Conservation (phyloP, 2,888 invertebrate species). For the Pristionchus entomophagus region DNA sequence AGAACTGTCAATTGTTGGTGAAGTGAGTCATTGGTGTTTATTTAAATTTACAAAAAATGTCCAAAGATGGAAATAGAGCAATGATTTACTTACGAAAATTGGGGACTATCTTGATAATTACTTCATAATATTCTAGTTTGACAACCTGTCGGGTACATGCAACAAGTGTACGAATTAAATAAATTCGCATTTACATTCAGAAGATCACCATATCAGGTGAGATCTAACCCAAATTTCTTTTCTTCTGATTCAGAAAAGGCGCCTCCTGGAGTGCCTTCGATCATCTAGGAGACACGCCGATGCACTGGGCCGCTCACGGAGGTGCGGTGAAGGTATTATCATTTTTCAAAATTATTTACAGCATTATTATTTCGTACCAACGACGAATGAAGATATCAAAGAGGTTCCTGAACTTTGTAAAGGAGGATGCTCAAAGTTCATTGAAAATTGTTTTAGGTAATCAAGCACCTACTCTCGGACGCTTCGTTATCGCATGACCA, state of each 20-base stretch:
- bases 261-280: slow-evolving; percentile 48
- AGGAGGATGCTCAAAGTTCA: no score
- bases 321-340: slow-evolving; percentile 48
- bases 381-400: no score
- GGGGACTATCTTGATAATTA: no score
- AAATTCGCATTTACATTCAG: background rate
- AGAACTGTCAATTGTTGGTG: slow-evolving; percentile 54
- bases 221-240: background rate
- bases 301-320: slow-evolving; percentile 68
- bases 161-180: no score
- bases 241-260: slow-evolving; percentile 47
- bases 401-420: no score
- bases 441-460: slow-evolving; percentile 21
- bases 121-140: no score
- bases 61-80: background rate
- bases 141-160: no score
- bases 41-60: background rate
- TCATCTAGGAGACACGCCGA: slow-evolving; percentile 57
- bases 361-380: no score
- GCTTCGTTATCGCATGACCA: background rate
- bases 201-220: background rate
- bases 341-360: background rate
- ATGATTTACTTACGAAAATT: background rate
- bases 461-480: slow-evolving; percentile 33
- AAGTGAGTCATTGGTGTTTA: slow-evolving; percentile 54